phyloP scores from a whole-genome alignment of 2,888 invertebrate species.

The Cheilosia urbana region DNA sequence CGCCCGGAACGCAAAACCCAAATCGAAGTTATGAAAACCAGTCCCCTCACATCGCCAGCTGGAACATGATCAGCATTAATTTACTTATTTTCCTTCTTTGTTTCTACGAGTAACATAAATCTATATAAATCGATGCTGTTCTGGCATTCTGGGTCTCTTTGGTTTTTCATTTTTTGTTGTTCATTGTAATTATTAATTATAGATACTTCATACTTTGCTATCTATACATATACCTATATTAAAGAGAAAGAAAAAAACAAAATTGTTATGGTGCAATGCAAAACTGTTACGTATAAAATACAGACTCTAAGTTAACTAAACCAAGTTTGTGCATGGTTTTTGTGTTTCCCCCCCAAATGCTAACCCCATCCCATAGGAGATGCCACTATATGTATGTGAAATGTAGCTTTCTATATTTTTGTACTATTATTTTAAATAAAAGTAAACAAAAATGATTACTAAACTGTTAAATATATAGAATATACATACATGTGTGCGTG shows the following conservation, averaged over 20 bases:
- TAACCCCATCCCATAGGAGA: slow-evolving; percentile 36
- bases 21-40: slow-evolving; percentile 83
- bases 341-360: neutral
- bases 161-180: slow-evolving; percentile 54
- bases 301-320: slow-evolving; percentile 24
- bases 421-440: slow-evolving; percentile 55
- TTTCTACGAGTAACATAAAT: slow-evolving; percentile 16
- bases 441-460: slow-evolving; percentile 11
- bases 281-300: slow-evolving; percentile 44
- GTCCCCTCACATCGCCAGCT: slow-evolving; percentile 51
- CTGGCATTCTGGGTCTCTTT: slow-evolving; percentile 68
- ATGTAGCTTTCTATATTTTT: slow-evolving; percentile 67
- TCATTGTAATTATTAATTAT: slow-evolving; percentile 22
- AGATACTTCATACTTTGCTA: slow-evolving; percentile 3
- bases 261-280: slow-evolving; percentile 57
- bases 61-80: slow-evolving; percentile 66
- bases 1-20: slow-evolving; percentile 83
- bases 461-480: slow-evolving; percentile 6
- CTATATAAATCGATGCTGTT: slow-evolving; percentile 50
- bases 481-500: neutral
- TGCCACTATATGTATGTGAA: slow-evolving; percentile 42
- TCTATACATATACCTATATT: slow-evolving; percentile 24
- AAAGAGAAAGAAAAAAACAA: slow-evolving; percentile 25
- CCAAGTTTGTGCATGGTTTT: slow-evolving; percentile 25
- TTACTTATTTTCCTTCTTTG: slow-evolving; percentile 31